Base-by-base conservation (phyloP, 2,797 vertebrate genomes). In the Ctenosaura bakeri region DNA sequence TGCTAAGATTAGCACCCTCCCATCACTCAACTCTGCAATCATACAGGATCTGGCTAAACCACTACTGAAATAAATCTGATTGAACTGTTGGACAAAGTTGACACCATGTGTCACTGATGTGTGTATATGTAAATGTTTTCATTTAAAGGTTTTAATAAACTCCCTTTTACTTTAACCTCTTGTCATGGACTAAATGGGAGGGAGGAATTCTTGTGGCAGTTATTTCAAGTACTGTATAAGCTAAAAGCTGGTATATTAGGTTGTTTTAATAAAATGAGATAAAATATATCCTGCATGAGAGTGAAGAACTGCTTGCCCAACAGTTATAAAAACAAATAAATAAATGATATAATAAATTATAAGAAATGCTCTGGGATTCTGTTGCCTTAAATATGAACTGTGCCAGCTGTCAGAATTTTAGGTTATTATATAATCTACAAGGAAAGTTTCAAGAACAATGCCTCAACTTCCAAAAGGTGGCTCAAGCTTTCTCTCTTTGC, bases 41-140 rank as follows among this genome's bases (percentile, higher is more conserved):
- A 86, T 98, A 83, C 96, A 97, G 83, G 94, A 98, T 42, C 93
- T 99, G 38, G 98, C 97, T 0, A 97, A 97, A 91, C 92, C 96
- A 76, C 79, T 96, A n/a, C 7, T 82, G 71, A 93, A 92, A 76
- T 59, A 80, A 0, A 7, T 1, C 0, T 93, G 93, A 92, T 86
- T 91, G 8, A 89, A 14, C 56, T 87, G 22, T 91, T 79, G 74
- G 88, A 91, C 64, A 92, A 93, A 92, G 32, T 85, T 92, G 92
- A 92, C 93, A 96, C 95, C 74, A 80, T 96, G 96, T 97, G 94
- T 88, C 81, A 52, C 86, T 89, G 74, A 96, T 89, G 26, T 83
- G 24, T 89, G n/a, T 50, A 0, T 71, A 5, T 93, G 3, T 81
- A 77, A 62, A 66, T 86, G 42, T 59, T 20, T 14, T 89, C 5